A percentile compares a stretch with the other conserved stretches of the same genome.
phyloP scores from a whole-genome alignment of 2,888 invertebrate species.

The Busseola fusca region DNA sequence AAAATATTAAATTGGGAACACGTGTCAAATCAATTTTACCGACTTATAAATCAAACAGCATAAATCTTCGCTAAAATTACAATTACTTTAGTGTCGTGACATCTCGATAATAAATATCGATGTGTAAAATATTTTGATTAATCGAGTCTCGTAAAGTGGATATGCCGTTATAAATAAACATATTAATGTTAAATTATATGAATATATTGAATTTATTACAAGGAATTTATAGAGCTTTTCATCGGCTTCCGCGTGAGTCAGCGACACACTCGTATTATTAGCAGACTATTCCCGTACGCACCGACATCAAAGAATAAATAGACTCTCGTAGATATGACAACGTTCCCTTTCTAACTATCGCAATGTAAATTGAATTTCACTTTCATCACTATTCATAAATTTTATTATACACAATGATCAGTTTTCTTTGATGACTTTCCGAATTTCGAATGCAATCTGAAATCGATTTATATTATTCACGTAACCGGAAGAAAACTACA shows the following conservation, averaged over 20 bases:
- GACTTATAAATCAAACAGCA: slow-evolving; percentile 45
- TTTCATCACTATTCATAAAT: slow-evolving; percentile 38
- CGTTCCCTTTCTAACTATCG: slow-evolving; percentile 50
- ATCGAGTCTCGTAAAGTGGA: slow-evolving; percentile 50
- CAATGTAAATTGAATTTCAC: slow-evolving; percentile 44
- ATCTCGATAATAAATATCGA: slow-evolving; percentile 55
- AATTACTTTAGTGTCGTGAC: slow-evolving; percentile 51
- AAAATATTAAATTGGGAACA: slow-evolving; percentile 39
- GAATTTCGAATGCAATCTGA: slow-evolving; percentile 38
- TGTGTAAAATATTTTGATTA: slow-evolving; percentile 57
- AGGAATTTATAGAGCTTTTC: slow-evolving; percentile 80
- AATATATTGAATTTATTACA: slow-evolving; percentile 75
- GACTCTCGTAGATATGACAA: slow-evolving; percentile 54
- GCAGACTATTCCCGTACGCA: slow-evolving; percentile 75
- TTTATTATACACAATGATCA: slow-evolving; percentile 34
- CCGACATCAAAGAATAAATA: slow-evolving; percentile 56
- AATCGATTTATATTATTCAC: slow-evolving; percentile 48
- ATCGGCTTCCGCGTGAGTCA: slow-evolving; percentile 81
- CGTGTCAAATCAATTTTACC: slow-evolving; percentile 49
- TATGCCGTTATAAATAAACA: slow-evolving; percentile 59
- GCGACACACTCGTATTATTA: slow-evolving; percentile 76
- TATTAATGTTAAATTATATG: slow-evolving; percentile 52
- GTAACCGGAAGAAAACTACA: slow-evolving; percentile 37
- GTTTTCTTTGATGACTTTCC: slow-evolving; percentile 42
- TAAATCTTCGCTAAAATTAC: slow-evolving; percentile 56